phyloP scores from a whole-genome alignment of 2,797 vertebrate genomes.

The Acrossocheilus fasciatus region DNA sequence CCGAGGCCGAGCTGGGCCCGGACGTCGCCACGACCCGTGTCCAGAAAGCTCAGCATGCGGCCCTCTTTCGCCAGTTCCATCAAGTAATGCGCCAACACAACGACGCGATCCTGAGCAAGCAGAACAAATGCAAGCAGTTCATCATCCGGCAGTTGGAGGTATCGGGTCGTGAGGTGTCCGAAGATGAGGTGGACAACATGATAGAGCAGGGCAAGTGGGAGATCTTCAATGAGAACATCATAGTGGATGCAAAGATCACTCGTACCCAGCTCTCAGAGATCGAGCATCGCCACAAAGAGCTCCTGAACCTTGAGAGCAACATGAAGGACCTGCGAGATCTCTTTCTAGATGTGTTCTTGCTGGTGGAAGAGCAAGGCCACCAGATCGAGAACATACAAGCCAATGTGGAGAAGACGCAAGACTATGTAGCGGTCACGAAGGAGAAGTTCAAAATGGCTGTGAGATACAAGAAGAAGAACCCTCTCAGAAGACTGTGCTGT shows the following conservation, averaged over 20 bases:
- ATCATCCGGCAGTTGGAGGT: slow-evolving; percentile 93
- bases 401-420: slow-evolving; percentile 84
- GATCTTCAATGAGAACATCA: slow-evolving; percentile 93
- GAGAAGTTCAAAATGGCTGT: slow-evolving; percentile 91
- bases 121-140: slow-evolving; percentile 91
- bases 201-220: slow-evolving; percentile 93
- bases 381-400: slow-evolving; percentile 91
- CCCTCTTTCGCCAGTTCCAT: slow-evolving; percentile 82
- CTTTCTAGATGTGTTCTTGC: slow-evolving; percentile 88
- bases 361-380: slow-evolving; percentile 91
- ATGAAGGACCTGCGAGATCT: slow-evolving; percentile 91
- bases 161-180: slow-evolving; percentile 85
- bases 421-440: slow-evolving; percentile 82
- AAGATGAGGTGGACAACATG: slow-evolving; percentile 92
- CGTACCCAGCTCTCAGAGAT: slow-evolving; percentile 91
- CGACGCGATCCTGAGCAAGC: slow-evolving; percentile 85
- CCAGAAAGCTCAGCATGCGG: slow-evolving; percentile 83
- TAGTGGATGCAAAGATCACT: slow-evolving; percentile 90
- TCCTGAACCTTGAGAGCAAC: slow-evolving; percentile 90
- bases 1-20: slow-evolving; percentile 79
- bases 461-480: slow-evolving; percentile 88
- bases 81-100: slow-evolving; percentile 88
- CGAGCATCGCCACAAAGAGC: slow-evolving; percentile 91
- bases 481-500: slow-evolving; percentile 86
- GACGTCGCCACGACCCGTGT: slow-evolving; percentile 82